A percentile compares a stretch with the other conserved stretches of the same genome.
phyloP scores from a whole-genome alignment of 2,888 invertebrate genomes.

The Odontothrips loti region DNA sequence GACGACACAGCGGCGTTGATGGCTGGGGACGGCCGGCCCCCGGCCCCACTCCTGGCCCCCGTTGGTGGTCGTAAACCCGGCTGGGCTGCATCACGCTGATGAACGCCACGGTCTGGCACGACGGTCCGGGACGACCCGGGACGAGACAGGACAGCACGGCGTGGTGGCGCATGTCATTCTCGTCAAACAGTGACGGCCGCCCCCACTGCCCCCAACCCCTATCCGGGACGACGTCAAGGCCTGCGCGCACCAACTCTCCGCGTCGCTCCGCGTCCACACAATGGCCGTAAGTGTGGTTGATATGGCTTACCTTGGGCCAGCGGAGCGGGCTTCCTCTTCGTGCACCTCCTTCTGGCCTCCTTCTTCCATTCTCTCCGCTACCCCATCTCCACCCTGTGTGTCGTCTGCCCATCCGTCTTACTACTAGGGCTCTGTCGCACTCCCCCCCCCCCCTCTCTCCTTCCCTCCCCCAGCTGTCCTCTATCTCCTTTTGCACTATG shows the following conservation, averaged over 20 bases:
- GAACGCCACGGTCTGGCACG: background rate
- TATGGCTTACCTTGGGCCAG: background rate
- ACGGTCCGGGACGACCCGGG: no score
- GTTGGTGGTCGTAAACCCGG: background rate
- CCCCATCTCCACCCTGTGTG: no score
- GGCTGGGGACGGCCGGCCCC: no score
- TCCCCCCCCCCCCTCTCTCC: background rate
- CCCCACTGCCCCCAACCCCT: background rate
- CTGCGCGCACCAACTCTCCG: background rate
- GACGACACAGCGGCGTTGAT: no score
- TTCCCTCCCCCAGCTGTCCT: background rate
- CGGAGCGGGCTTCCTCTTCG: background rate
- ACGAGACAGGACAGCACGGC: background rate
- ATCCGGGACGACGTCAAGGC: background rate
- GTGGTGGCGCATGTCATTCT: constrained; percentile 12
- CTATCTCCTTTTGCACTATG: background rate
- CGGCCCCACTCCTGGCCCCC: background rate
- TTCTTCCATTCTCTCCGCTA: background rate
- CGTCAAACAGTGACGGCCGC: background rate
- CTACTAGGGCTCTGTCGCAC: background rate
- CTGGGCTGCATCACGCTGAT: background rate
- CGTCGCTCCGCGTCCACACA: background rate
- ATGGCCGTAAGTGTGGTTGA: background rate
- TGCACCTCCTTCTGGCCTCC: background rate
- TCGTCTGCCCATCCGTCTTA: no score